Conservation (phyloP, 2,113 vertebrate species). For the Pedetes capensis region DNA sequence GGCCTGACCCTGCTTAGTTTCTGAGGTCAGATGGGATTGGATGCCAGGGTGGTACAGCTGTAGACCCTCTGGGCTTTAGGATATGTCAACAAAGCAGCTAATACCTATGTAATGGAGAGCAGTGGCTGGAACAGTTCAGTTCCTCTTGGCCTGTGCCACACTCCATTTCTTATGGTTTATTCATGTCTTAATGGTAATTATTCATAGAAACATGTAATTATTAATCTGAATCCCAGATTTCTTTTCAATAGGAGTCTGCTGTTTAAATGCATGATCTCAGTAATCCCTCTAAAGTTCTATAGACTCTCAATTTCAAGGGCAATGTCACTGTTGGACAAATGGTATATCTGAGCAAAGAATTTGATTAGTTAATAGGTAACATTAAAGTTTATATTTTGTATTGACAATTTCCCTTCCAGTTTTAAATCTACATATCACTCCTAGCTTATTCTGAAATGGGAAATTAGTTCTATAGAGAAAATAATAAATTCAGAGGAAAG, state of each 20-base stretch:
- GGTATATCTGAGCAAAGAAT: background rate
- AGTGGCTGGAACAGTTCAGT: background rate
- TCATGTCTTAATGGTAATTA: background rate
- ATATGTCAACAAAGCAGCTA: background rate
- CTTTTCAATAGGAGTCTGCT: background rate
- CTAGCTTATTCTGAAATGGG: background rate
- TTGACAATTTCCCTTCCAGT: background rate
- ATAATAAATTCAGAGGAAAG: background rate
- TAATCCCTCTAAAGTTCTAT: background rate
- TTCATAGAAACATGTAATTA: background rate
- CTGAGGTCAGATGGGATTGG: no score
- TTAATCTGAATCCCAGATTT: background rate
- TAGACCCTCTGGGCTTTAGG: background rate
- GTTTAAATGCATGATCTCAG: background rate
- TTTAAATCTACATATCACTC: background rate
- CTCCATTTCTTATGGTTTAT: background rate
- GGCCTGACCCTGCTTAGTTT: no score
- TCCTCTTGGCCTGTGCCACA: background rate
- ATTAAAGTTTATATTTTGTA: background rate
- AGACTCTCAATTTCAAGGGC: background rate
- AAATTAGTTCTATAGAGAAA: background rate
- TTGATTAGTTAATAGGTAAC: background rate
- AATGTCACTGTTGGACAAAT: background rate
- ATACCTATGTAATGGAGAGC: background rate
- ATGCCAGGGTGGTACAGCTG: no score